phyloP scores from a whole-genome alignment of 2,888 invertebrate species.

The Nipponacmea schrenckii region DNA sequence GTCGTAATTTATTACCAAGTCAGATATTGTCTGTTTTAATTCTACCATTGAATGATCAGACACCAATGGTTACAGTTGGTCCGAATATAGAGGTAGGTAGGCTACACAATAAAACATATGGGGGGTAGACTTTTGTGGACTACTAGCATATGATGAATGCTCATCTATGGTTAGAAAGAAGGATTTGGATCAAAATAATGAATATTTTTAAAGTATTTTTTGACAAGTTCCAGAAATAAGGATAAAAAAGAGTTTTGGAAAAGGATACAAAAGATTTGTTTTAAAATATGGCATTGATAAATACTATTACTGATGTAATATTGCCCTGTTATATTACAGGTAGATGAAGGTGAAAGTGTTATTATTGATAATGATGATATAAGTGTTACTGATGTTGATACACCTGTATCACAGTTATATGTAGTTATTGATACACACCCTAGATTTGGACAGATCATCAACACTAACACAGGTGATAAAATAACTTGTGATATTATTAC shows the following conservation, averaged over 20 bases:
- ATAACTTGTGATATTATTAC: not conserved
- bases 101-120: not conserved
- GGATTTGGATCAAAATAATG: too few species aligned
- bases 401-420: constrained; percentile 50
- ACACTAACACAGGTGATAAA: constrained; percentile 56
- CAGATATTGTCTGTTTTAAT: constrained; percentile 58
- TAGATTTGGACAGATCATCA: constrained; percentile 62
- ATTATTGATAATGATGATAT: constrained; percentile 54
- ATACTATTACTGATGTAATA: too few species aligned
- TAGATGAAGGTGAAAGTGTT: constrained; percentile 64
- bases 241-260: too few species aligned
- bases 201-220: too few species aligned
- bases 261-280: too few species aligned
- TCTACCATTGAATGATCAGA: constrained; percentile 57
- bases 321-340: constrained; percentile 40
- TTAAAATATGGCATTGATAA: too few species aligned
- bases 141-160: too few species aligned
- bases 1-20: constrained; percentile 53
- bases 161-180: too few species aligned
- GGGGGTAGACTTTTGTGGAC: too few species aligned
- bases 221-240: too few species aligned
- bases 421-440: constrained; percentile 62
- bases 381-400: constrained; percentile 63
- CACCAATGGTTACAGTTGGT: constrained; percentile 49
- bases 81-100: constrained; percentile 45